Conservation (phyloP, 23 tunicate genomes). For the Botrylloides violaceus region DNA sequence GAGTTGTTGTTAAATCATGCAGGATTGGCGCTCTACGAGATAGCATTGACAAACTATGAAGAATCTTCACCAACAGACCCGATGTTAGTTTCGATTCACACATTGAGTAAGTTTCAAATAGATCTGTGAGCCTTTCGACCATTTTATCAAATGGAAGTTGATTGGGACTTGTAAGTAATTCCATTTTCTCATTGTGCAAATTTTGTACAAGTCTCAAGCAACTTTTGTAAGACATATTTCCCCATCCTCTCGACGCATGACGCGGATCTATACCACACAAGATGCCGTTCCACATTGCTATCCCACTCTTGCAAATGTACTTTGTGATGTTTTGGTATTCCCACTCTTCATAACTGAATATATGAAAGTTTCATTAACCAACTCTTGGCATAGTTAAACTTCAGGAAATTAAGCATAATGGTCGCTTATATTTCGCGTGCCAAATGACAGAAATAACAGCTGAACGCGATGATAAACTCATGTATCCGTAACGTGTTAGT, state of each 20-base stretch:
- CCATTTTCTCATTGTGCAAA: not conserved
- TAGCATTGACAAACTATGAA: conserved; percentile 5
- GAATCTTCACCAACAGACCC: not conserved
- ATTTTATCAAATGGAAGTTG: not conserved
- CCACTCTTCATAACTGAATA: conserved; percentile 94
- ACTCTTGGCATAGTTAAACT: not conserved
- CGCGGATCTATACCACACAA: conserved; percentile 70
- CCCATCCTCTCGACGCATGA: conserved; percentile 58
- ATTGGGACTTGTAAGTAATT: not conserved
- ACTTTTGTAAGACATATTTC: conserved; percentile 16
- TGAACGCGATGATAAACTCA: no score
- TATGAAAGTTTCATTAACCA: no score
- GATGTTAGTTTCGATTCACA: not conserved
- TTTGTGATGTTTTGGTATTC: conserved; percentile 40
- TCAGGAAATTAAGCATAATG: no score
- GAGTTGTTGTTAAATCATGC: not conserved
- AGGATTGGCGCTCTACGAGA: not conserved
- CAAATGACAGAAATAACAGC: no score
- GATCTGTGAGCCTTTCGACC: not conserved
- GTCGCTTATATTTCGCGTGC: no score
- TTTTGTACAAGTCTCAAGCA: conserved; percentile 5
- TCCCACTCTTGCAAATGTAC: conserved; percentile 28
- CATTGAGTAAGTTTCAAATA: not conserved
- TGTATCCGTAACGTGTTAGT: no score
- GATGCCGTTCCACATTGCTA: conserved; percentile 87